Base-by-base conservation (phyloP, 2,113 vertebrate genomes). In the Monarcha castaneiventris region DNA sequence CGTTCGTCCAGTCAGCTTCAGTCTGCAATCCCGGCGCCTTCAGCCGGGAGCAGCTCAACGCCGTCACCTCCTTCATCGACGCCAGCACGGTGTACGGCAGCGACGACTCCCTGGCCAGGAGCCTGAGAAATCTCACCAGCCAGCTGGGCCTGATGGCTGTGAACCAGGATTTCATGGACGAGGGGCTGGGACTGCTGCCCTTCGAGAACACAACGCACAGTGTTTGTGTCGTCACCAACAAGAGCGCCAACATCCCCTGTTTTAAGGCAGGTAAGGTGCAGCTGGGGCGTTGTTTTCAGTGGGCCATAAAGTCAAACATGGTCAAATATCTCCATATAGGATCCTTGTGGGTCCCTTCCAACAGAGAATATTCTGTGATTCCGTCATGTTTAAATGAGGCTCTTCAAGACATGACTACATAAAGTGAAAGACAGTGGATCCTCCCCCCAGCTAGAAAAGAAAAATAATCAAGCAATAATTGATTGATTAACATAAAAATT, bases 41-140 rank as follows among this genome's bases (percentile, higher is more conserved):
- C 25, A 85, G 84, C 51, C 97, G 98, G 7, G 98, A 99, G 95
- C 99, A 99, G 97, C 98, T 99, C 92, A 99, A 99, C 0, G 97
- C 98, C 12, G 97, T 98, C 95, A 99, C 97, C 4, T 98, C 99
- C 3, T 99, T 98, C 87, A 91, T 99, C 5, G 99, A 99, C 0
- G 98, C 98, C 97, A 99, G 98, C 87, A 98, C 98, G 4, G 98
- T 99, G n/a, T 99, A 99, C 0, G 98, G 99, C 56, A 97, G 99
- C 0, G 98, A 99, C 4, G 68, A 95, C 3, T 21, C 80, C 10
- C 77, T 99, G 69, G 98, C 98, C 3, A 91, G 26, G 7, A 94
- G 88, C 16, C 97, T 99, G 21, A 98, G 98, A 6, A 98, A 99
- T 86, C 98, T 84, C 68, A 98, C 97, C 26, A 98, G 82, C 51